These are phyloP conservation scores for Pseudanteris insignis DNA, from an alignment of 2,888 invertebrate species.

Conservation along the genomic window DNA sequence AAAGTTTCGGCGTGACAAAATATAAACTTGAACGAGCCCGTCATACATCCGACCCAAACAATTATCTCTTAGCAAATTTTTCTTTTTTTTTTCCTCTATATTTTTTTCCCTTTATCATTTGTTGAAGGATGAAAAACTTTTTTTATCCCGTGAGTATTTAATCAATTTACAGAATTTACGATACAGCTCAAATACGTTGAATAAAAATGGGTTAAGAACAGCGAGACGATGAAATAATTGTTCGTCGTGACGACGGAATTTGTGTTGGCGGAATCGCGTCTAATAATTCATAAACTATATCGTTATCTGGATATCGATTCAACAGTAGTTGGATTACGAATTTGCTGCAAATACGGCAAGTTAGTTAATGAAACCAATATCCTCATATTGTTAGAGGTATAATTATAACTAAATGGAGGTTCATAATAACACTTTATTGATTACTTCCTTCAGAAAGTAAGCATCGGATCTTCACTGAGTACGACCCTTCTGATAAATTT, in stretches of 20 bases:
- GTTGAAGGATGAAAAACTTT: no score
- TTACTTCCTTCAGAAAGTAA: constrained; percentile 12
- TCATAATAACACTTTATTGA: constrained; percentile 13
- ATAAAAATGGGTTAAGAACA: no score
- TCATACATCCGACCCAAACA: no score
- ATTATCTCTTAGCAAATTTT: no score
- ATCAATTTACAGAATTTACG: no score
- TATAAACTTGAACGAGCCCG: constrained; percentile 23
- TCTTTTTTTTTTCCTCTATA: no score
- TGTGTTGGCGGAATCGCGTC: neutral
- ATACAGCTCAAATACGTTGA: no score
- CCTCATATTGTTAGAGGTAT: constrained; percentile 8
- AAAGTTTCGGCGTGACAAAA: constrained; percentile 38
- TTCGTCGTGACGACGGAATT: neutral
- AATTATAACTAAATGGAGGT: constrained; percentile 10
- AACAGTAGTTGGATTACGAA: constrained; percentile 13
- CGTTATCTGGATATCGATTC: constrained; percentile 10
- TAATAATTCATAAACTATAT: constrained; percentile 6
- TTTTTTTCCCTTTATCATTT: no score
- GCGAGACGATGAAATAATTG: neutral
- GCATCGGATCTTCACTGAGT: constrained; percentile 2
- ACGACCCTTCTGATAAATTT: neutral
- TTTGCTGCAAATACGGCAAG: constrained; percentile 7
- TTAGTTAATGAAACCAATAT: constrained; percentile 22
- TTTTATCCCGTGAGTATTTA: no score